phyloP scores from a whole-genome alignment of 2,888 invertebrate species.

The Agonopterix subpropinquella region DNA sequence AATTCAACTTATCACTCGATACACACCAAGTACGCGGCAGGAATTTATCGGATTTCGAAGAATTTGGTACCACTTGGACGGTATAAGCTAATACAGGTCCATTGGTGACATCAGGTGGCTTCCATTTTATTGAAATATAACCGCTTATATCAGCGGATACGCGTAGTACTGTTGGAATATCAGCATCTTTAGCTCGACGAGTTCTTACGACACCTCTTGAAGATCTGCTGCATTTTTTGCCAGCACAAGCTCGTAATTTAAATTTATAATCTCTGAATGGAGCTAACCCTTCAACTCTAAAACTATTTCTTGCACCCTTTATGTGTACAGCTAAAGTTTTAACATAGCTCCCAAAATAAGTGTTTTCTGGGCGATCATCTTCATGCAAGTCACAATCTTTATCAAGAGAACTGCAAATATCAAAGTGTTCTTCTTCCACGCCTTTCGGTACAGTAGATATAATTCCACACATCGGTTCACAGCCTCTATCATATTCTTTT shows the following conservation, averaged over 20 bases:
- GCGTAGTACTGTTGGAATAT: conserved; percentile 33
- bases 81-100: conserved; percentile 54
- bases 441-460: conserved; percentile 34
- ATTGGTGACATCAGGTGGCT: conserved; percentile 44
- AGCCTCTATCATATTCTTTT: conserved; percentile 42
- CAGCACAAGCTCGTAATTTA: conserved; percentile 48
- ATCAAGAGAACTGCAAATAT: conserved; percentile 14
- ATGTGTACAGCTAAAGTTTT: conserved; percentile 40
- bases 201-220: conserved; percentile 49
- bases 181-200: conserved; percentile 34
- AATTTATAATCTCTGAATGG: conserved; percentile 61
- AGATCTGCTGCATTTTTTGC: conserved; percentile 44
- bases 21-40: conserved; percentile 47
- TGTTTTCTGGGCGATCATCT: conserved; percentile 28
- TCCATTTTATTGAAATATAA: conserved; percentile 43
- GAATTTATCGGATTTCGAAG: conserved; percentile 24
- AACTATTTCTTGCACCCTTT: conserved; percentile 27
- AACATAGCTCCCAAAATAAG: conserved; percentile 33
- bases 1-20: conserved; percentile 22
- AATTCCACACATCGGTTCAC: conserved; percentile 55
- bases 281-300: conserved; percentile 43
- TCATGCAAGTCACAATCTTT: conserved; percentile 34
- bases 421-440: conserved; percentile 7
- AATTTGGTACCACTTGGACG: conserved; percentile 46
- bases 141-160: conserved; percentile 28